Conservation (phyloP, 1,140 invertebrate species). For the Drosophila saltans region DNA sequence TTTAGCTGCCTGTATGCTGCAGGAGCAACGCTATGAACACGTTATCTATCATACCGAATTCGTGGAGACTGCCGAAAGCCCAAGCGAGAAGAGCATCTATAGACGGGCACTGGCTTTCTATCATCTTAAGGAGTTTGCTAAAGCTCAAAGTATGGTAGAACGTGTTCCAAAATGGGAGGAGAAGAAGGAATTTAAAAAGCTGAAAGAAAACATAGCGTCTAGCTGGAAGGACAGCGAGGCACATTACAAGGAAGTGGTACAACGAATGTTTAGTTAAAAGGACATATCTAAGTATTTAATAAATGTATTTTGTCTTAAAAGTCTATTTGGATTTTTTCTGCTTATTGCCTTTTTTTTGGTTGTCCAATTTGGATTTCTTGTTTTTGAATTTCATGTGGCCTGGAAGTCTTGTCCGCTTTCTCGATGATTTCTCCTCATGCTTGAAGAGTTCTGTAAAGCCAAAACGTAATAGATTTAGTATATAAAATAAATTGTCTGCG, state of each 20-base stretch:
- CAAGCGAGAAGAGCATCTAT: constrained; percentile 78
- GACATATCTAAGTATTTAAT: constrained; percentile 29
- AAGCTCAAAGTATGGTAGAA: constrained; percentile 67
- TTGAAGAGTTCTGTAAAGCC: constrained; percentile 69
- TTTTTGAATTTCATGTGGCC: constrained; percentile 72
- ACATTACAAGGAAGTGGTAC: constrained; percentile 74
- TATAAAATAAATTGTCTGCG: background rate
- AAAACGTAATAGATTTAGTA: background rate
- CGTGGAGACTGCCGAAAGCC: constrained; percentile 58
- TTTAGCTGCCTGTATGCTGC: constrained; percentile 74
- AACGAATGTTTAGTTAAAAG: constrained; percentile 79
- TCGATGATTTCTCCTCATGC: constrained; percentile 47
- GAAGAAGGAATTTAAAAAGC: constrained; percentile 72
- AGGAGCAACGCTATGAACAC: constrained; percentile 77
- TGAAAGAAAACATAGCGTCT: constrained; percentile 59
- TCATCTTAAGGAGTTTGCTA: constrained; percentile 72
- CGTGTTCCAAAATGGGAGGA: constrained; percentile 65
- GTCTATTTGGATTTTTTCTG: constrained; percentile 44
- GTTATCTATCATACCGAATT: constrained; percentile 77
- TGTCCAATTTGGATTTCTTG: constrained; percentile 59
- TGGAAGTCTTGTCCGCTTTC: constrained; percentile 64
- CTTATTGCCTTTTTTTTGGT: constrained; percentile 23
- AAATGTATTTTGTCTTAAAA: constrained; percentile 44
- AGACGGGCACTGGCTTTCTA: constrained; percentile 74
- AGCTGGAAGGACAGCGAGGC: constrained; percentile 73